A percentile compares a stretch with the other conserved stretches of the same genome.
Evolutionary conservation across 2,888 invertebrate genomes (phyloP).

Genomic region (Neoitamus cyanurus): DNA sequence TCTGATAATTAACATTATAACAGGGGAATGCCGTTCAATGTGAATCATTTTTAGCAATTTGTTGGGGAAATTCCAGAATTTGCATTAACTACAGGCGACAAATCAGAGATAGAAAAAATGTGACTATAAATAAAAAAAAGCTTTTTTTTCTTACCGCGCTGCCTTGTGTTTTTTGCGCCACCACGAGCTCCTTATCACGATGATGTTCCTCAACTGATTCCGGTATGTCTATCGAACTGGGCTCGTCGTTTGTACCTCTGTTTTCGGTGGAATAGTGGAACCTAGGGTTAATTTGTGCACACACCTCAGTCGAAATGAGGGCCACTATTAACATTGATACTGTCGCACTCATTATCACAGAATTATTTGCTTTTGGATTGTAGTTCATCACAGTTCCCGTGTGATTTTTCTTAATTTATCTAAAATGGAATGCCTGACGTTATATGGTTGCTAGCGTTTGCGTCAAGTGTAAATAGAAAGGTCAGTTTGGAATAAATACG

Average conservation of each 20-base stretch:
- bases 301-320: not conserved
- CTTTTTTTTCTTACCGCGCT: conserved; percentile 36
- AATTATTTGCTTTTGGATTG: conserved; percentile 11
- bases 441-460: not conserved
- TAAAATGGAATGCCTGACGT: not conserved
- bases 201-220: conserved; percentile 36
- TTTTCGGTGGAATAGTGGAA: conserved; percentile 46
- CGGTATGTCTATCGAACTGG: conserved; percentile 39
- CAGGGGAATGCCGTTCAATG: too few species aligned
- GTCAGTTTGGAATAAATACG: conserved; percentile 8
- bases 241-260: conserved; percentile 29
- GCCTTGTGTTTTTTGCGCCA: not conserved
- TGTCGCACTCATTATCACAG: conserved; percentile 42
- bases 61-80: not conserved
- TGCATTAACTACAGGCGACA: not conserved
- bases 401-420: conserved; percentile 30
- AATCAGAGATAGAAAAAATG: not conserved
- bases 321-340: conserved; percentile 25
- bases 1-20: too few species aligned
- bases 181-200: not conserved
- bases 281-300: conserved; percentile 45
- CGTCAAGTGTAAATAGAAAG: conserved; percentile 30
- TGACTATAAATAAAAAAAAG: not conserved
- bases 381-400: conserved; percentile 19
- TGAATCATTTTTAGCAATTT: not conserved